Base-by-base conservation (phyloP, 1,140 invertebrate genomes). In the Paraescarpia echinospica region DNA sequence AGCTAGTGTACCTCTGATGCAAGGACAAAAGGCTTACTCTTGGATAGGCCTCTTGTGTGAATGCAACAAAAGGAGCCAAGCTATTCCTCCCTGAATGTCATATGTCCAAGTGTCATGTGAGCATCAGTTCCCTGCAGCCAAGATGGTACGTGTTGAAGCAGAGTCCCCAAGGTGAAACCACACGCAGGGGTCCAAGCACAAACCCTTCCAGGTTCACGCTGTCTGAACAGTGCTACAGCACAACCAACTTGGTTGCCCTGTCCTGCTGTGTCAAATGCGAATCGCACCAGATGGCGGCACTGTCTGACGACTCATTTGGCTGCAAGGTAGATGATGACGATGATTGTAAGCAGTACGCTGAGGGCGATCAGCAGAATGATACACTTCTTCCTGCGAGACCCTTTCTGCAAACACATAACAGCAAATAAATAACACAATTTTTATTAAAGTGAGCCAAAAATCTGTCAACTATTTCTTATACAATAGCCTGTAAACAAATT, bases 381-480 rank as follows among this genome's bases (percentile, higher is more conserved):
- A 12, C 34, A 33, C 34, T 41, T 91, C 41, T 91, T 91, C 91
- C 91, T 34, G 34, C 91, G 34, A 6, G 34, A 91, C 34, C 33
- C 41, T 33, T 41, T 91, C 91, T 91, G 91, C 22, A 35, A 91
- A 35, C 59, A 77, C 59, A n/a, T n/a, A 41, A 51, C 33, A 91
- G 5, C 34, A 91, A 35, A 51, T 91, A 91, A 18, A 27, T 18
- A 18, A 27, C 27, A 41, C 41, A 35, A 41, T 6, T 91, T 22
- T 33, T 51, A 9, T 91, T 91, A 35, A 35, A 41, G 9, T 22
- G 41, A 41, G 18, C 41, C 9, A 18, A 5, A 91, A 91, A 91
- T 41, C 33, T 91, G 14, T 35, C 35, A 33, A 35, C 34, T 41
- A 35, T n/a, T 91, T 91, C 18, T 51, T 91, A 12, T 41, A 51